Percentiles rank a stretch among this genome's conserved stretches.
Conservation (phyloP, 2,113 vertebrate genomes). For the Lontra canadensis region DNA sequence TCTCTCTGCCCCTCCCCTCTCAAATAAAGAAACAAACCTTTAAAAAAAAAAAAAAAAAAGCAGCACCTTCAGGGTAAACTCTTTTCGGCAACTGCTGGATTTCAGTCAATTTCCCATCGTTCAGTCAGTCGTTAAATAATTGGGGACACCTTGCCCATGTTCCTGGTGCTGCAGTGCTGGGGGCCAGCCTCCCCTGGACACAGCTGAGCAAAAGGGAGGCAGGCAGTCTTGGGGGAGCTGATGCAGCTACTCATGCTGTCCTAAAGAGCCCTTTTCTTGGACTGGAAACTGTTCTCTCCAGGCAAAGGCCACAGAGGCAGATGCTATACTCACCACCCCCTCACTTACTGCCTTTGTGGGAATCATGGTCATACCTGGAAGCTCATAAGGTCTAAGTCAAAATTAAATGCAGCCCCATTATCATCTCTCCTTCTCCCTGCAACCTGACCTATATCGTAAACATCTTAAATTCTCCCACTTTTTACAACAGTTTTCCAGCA, state of each 20-base stretch:
- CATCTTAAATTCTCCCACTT: not conserved
- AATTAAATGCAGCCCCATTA: not conserved
- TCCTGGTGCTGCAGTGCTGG: not conserved
- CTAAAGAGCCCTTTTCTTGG: not conserved
- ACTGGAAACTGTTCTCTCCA: not conserved
- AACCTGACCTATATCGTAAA: not conserved
- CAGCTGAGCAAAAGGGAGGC: not conserved
- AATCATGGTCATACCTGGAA: not conserved
- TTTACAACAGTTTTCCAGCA: not conserved
- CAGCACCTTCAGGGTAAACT: not conserved
- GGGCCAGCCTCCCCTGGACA: not conserved
- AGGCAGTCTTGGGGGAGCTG: not conserved
- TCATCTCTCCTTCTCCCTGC: not conserved
- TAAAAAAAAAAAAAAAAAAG: not conserved
- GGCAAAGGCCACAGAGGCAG: not conserved
- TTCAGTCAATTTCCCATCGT: not conserved
- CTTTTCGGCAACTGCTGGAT: not conserved
- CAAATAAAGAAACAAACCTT: not conserved
- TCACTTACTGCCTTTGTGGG: not conserved
- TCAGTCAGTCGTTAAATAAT: not conserved
- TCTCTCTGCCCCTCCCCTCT: not conserved
- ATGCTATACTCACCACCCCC: rapidly evolving
- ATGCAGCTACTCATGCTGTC: not conserved
- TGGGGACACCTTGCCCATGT: not conserved
- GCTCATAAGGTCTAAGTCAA: not conserved